Base-by-base conservation (phyloP, 2,888 invertebrate species). In the Drosophila borborema region DNA sequence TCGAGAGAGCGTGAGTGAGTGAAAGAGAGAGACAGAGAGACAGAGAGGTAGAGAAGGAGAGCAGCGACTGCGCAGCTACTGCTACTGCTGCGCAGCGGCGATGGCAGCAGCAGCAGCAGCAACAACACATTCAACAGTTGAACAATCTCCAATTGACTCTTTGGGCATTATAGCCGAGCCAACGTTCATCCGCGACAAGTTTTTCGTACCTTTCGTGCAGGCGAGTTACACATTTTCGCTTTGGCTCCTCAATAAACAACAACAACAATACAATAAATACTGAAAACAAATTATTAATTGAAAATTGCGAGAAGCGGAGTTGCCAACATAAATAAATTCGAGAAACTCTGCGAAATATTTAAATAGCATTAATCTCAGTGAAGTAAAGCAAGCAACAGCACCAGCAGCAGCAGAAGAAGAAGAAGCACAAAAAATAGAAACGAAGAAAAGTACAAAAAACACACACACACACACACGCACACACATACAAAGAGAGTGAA, bases 101-200 rank as follows among this genome's bases (percentile, higher is more conserved):
- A 45, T 16, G 12, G 40, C 40, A 43, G 53, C 65, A 63, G 40
- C 54, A 51, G 62, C 75, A 40, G 66, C 82, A 64, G 65, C 76
- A 74, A 67, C 81, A 74, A 64, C 85, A 89, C 86, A 86, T 86
- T 86, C 86, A 86, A 90, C 90, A 86, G 86, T 86, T 86, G 86
- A 90, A 86, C 86, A 87, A 87, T 87, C 86, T 87, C 86, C 86
- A 87, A 87, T 90, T 87, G 86, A 87, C 86, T 87, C 90, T 90
- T 87, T 87, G 90, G 90, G 89, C 86, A 90, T 86, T 90, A 90
- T 90, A 90, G 89, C 90, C 90, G 90, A 90, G 84, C 82, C 82
- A 85, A 82, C 83, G 83, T 83, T 83, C 86, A 88, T 84, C 92
- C 86, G 91, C 91, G 90, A 91, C 92, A 89, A 91, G 92, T 91